Base-by-base conservation (phyloP, 2,113 vertebrate species). In the Osmerus mordax region DNA sequence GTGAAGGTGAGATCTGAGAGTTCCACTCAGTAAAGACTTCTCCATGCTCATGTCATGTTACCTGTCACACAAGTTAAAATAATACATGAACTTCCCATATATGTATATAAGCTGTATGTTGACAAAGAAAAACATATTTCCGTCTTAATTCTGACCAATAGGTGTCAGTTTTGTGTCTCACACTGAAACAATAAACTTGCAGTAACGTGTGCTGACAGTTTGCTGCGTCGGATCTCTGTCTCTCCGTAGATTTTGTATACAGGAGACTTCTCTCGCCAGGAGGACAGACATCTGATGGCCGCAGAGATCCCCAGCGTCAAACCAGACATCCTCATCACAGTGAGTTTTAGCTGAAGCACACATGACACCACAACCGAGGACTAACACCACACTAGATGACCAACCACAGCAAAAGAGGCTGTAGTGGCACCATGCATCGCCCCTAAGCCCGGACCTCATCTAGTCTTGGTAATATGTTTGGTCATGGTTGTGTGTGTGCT, bases 291-390 rank as follows among this genome's bases (percentile, higher is more conserved):
- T 59, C 87, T 95, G 72, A 95, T 95, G 94, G 94, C 94, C 73
- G 94, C 94, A 59, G 94, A 95, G 77, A 95, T 95, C 83, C 94
- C 94, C 28, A 95, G 94, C 62, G 93, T 95, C 82, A 94, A 95
- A 75, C 94, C 94, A 0, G 94, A 95, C 70, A 95, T 95, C 85
- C 93, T 95, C 65, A 95, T 95, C 56, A 95, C 95, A 80, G 94
- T 95, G 83, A 92, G 92, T 92, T 66, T 1, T 15, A 12, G 36
- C n/a, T 21, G 47, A 21, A 9, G 2, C n/a, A n/a, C 4, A 51
- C 64, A 65, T 18, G n/a, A 23, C 36, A 65, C 7, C 32, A 36
- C 32, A 4, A 36, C 3, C 32, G 3, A 36, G 32, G 4, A 36
- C 6, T 6, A 7, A 36, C 32, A 36, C 3, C 32, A 4, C 32